phyloP scores from a whole-genome alignment of 2,113 vertebrate genomes.

The Anarrhichthys ocellatus region DNA sequence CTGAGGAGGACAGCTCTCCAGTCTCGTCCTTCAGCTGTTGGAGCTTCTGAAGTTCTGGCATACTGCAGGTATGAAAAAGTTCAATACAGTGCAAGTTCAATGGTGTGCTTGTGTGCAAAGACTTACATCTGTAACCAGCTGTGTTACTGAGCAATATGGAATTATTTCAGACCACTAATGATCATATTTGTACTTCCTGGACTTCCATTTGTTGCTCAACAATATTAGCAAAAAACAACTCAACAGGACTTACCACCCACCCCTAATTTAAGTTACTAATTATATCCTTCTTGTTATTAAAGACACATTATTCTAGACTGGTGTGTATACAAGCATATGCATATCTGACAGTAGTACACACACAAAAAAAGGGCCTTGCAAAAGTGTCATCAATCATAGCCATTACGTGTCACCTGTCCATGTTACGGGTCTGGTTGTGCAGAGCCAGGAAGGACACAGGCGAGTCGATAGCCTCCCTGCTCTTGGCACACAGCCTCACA shows the following conservation, averaged over 20 bases:
- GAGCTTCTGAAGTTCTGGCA: conserved; percentile 95
- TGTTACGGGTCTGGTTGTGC: conserved; percentile 96
- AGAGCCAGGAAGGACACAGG: conserved; percentile 94
- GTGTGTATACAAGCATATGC: neutral
- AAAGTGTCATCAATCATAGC: neutral
- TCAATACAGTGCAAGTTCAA: conserved; percentile 2
- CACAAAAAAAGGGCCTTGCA: neutral
- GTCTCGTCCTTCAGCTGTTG: conserved; percentile 97
- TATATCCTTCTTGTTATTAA: neutral
- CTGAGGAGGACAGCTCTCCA: conserved; percentile 92
- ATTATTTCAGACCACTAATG: neutral
- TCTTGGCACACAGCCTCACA: conserved; percentile 95
- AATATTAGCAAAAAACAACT: neutral
- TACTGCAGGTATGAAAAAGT: conserved; percentile 76
- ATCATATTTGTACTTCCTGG: neutral
- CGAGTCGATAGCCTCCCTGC: conserved; percentile 94
- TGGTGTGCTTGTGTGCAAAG: neutral
- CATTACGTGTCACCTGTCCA: conserved; percentile 88
- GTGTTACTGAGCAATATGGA: neutral
- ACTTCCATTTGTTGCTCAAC: neutral
- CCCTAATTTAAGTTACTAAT: neutral
- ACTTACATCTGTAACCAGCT: neutral
- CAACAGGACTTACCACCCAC: neutral
- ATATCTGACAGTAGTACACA: neutral
- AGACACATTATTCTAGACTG: neutral